Base-by-base conservation (phyloP, 2,113 vertebrate genomes). In the Oncorhynchus masou region DNA sequence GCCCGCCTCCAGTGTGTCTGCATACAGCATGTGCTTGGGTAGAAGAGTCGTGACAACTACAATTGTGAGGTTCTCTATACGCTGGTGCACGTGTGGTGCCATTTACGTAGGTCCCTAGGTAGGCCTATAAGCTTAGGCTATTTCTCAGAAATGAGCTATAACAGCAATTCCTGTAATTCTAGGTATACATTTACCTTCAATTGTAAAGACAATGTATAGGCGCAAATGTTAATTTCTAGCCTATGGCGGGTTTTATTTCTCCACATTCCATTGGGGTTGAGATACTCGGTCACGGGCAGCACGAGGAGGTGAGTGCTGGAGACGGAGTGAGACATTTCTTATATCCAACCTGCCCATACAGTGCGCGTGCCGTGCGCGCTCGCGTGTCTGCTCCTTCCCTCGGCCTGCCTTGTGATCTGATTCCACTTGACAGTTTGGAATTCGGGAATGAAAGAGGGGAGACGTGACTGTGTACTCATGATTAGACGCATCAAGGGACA, bases 391-490 rank as follows among this genome's bases (percentile, higher is more conserved):
- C 22, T 64, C 60, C 19, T n/a, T 22, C 16, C 60, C 15, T 51
- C 12, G 12, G 49, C 8, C 8, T 45, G 39, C 39, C 2, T 45
- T 45, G 39, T 70, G 79, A 69, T 45, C 48, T 71, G 70, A 78
- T 74, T 70, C 34, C 51, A 25, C 24, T 71, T 69, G 45, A 31
- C 68, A 60, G 59, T 70, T 71, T 48, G 71, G 78, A 45, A 71
- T 74, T 71, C 25, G 69, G n/a, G 39, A 51, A 49, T 78, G 66
- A 60, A 75, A 39, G 31, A 29, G 20, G 51, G 39, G n/a, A 54
- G 29, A 57, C 64, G 25, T 27, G 16, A 59, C 51, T 71, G 27
- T 70, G 34, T 68, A 70, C 68, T 27, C 31, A 70, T 70, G 60
- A 57, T 75, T 76, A 69, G 51, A 66, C 51, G 54, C 73, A 34